phyloP scores from a whole-genome alignment of 53 echinoderm and acorn worm genomes.

The Antedon mediterranea region DNA sequence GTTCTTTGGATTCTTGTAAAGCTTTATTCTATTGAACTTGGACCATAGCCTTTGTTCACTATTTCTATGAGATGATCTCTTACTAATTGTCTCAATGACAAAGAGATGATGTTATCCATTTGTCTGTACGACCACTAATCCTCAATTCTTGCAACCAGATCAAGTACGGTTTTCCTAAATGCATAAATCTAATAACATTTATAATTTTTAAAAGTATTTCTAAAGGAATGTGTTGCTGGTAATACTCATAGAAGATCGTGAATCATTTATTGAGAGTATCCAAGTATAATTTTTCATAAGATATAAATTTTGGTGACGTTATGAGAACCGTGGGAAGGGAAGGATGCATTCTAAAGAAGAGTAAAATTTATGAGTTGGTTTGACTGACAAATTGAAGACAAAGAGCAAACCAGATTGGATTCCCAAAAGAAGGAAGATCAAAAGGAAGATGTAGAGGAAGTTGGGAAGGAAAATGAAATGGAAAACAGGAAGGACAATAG shows the following conservation, averaged over 20 bases:
- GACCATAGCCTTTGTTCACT: neutral
- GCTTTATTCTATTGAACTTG: neutral
- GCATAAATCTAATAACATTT: neutral
- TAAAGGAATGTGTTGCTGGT: neutral
- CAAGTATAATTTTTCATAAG: neutral
- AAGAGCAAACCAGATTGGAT: neutral
- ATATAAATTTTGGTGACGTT: neutral
- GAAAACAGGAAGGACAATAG: too few species aligned
- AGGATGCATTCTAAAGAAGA: neutral
- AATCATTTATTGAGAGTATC: neutral
- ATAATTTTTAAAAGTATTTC: neutral
- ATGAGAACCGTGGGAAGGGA: neutral
- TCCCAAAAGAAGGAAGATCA: neutral
- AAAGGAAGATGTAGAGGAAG: too few species aligned
- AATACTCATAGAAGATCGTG: neutral
- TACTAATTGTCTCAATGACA: neutral
- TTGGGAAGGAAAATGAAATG: too few species aligned
- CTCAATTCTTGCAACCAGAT: neutral
- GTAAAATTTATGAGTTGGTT: neutral
- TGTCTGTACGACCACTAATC: neutral
- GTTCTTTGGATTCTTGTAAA: neutral
- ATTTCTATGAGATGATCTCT: neutral
- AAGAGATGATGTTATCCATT: neutral
- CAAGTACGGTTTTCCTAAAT: neutral
- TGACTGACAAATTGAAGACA: neutral